These are phyloP conservation scores for Andrena flavipes DNA, from an alignment of 2,888 invertebrate species.

Conservation along the genomic window DNA sequence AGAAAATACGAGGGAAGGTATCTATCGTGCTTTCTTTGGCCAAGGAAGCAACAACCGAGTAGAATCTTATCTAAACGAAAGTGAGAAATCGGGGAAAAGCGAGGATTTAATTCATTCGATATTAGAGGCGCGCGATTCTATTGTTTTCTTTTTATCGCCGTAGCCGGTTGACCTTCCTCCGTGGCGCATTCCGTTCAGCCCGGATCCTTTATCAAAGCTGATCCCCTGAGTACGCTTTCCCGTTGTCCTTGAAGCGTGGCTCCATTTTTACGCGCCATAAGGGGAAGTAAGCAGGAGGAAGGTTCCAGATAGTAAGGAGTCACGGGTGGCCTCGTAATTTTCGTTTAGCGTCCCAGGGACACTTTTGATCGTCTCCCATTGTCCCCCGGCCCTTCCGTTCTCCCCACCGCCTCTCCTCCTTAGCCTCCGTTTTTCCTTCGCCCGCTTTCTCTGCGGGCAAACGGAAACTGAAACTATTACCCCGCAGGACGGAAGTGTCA, in stretches of 20 bases:
- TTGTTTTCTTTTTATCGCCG: conserved; percentile 62
- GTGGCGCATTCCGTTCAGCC: background rate
- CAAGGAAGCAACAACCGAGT: conserved; percentile 48
- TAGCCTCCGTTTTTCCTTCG: conserved; percentile 15
- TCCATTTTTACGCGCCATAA: conserved; percentile 51
- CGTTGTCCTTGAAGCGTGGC: conserved; percentile 55
- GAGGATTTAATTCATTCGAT: conserved; percentile 54
- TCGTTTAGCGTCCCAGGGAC: conserved; percentile 50
- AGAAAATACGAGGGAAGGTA: background rate
- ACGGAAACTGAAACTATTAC: conserved; percentile 40
- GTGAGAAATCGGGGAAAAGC: background rate
- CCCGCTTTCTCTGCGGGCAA: conserved; percentile 3
- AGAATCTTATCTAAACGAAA: background rate
- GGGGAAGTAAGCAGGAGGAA: conserved; percentile 34
- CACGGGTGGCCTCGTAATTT: conserved; percentile 64
- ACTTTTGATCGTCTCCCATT: conserved; percentile 56
- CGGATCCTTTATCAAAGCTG: conserved; percentile 21
- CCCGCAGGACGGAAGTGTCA: conserved; percentile 48
- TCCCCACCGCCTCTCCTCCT: background rate
- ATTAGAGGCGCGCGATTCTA: conserved; percentile 63
- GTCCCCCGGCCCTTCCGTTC: conserved; percentile 20
- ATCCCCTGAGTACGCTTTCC: conserved; percentile 55
- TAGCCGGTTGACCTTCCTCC: conserved; percentile 6
- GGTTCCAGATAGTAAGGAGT: conserved; percentile 40
- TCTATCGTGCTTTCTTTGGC: conserved; percentile 32